Evolutionary conservation across 1,140 invertebrate genomes (phyloP), one percentile per base, ranked within the genome.

Genomic region (Pseudomyrmex dendroicus): DNA sequence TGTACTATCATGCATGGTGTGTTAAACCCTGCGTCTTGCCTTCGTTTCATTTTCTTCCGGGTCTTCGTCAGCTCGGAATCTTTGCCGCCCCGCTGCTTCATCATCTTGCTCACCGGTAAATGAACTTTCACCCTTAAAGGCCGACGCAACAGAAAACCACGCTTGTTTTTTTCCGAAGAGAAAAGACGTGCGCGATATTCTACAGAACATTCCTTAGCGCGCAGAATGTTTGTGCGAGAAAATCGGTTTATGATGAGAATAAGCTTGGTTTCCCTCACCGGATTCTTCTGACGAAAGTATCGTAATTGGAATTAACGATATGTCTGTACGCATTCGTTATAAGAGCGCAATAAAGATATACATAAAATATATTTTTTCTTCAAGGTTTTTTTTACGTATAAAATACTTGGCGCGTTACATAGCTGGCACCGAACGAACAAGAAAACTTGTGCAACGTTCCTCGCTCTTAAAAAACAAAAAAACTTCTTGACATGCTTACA

Each of bases 51-150:
- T 35, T 78, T 63, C 73, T 35, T 54, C 20, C 52, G 35, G 48
- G 52, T 46, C 25, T 54, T 12, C 15, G 62, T 5, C 25, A 5
- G 20, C 50, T n/a, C 7, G 2, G 52, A 70, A 25, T 13, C 46
- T 13, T 7, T 15, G 46, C 20, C 54, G n/a, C 15, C 1, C 46
- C 15, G 57, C 17, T 54, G 48, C 73, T 77, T 48, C 35, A 35
- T 35, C 56, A 46, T 5, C 48, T 70, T 20, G 56, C 57, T 52
- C 52, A 17, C 35, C 35, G 63, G 52, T 52, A 52, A 78, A 78
- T 78, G 64, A 78, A 68, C 76, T 78, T 70, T 78, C 64, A 78
- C 64, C 35, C 64, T 78, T 78, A 78, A 78, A 20, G 64, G 46
- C 52, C 52, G 35, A 35, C 35, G 63, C 10, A 20, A 13, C 20